Base-by-base conservation (phyloP, 2,797 vertebrate species). In the Gymnothorax reevesii region DNA sequence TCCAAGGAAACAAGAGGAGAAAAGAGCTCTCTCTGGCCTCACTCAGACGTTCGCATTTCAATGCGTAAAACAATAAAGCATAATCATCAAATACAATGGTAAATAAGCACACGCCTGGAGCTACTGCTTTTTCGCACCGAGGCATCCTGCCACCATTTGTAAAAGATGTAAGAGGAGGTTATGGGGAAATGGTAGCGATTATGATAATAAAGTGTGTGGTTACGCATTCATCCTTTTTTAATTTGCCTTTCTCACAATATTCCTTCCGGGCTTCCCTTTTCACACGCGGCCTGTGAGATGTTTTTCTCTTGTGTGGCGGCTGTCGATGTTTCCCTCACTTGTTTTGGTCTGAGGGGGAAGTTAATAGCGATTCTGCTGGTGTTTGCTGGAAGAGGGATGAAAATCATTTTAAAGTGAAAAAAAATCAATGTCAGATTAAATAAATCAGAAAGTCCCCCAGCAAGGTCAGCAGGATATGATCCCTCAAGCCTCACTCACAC, bases 381-480 rank as follows among this genome's bases (percentile, higher is more conserved):
- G 75, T 60, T 57, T 54, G 42, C 83, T 84, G 13, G 83, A 49
- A 62, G 27, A 49, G 49, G 66, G 20, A 79, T 57, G 71, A 84
- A 52, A 73, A 87, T 64, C 27, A 84, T 84, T 17, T 54, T 64
- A 27, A 49, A 84, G 33, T 12, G 77, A 86, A 69, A 83, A 25
- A 80, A 82, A 84, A 84, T 87, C 83, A 86, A 64, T 87, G 71
- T 55, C 57, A 82, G 73, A 79, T 77, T 64, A 71, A 87, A 87
- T 85, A 82, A 87, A 85, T 71, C 75, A 71, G 59, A 71, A 42
- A 85, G 42, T 77, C 55, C 83, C 62, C 2, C 77, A 27, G 57
- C 49, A 77, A 85, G 88, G 83, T 86, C 86, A 71, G 15, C 55
- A 60, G 52, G 42, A 69, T 73, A 49, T 82, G 83, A 84, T 82